Base-by-base conservation (phyloP, 2,797 vertebrate genomes). In the Nothura maculosa region DNA sequence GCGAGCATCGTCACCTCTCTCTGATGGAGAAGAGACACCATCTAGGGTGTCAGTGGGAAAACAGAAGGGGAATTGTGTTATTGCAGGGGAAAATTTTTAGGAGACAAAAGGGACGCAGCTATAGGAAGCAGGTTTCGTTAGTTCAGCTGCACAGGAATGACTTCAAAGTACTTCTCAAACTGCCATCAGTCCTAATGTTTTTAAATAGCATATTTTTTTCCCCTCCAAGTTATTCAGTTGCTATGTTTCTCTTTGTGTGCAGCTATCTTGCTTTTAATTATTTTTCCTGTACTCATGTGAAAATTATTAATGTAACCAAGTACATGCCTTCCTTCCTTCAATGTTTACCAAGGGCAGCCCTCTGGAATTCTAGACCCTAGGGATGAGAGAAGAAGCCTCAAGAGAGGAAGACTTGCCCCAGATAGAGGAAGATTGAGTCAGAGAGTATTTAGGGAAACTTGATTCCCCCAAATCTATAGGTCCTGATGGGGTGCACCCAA, bases 181-280 rank as follows among this genome's bases (percentile, higher is more conserved):
- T 30, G 8, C 55, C 30, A 21, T 58, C 22, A 22, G n/a, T 54
- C 36, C 28, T 55, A 83, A 42, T 12, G 34, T 74, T 25, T 68
- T 83, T 57, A 63, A 55, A 92, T 28, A 81, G 42, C 48, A 43
- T 10, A 64, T 63, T 75, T 64, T 69, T 50, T 50, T 50, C 24
- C 48, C 40, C 12, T 40, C 43, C 30, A 76, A 64, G 34, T 78
- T 62, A 66, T 30, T 92, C 8, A 72, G 3, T 73, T 88, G 10
- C n/a, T 90, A 25, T 0, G n/a, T 90, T 83, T 78, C n/a, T 10
- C 40, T 83, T 72, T 66, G 47, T 42, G 9, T n/a, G 52, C 45
- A 58, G 36, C 47, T 93, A 48, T 32, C 55, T 85, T 87, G 72
- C 7, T 80, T 66, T 55, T 85, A 74, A 62, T 92, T 89, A 70